These are phyloP conservation scores for Leptoteleia sp. DNA, from an alignment of 1,140 invertebrate species.

Conservation along the genomic window DNA sequence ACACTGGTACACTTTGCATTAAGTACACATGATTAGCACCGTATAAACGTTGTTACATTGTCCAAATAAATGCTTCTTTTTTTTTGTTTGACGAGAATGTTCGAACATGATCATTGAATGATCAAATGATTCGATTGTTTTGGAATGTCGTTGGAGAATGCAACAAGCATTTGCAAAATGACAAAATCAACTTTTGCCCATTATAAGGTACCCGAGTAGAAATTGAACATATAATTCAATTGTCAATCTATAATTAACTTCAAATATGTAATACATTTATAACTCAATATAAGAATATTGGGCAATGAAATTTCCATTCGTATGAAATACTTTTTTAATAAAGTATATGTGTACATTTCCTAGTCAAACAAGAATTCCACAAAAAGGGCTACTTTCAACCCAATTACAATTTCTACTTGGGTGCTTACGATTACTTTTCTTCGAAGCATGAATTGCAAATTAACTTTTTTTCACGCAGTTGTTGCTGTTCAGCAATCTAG, in stretches of 20 bases:
- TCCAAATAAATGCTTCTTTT: constrained; percentile 46
- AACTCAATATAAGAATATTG: too few relatives aligned
- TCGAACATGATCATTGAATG: background rate
- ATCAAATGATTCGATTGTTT: background rate
- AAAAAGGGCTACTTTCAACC: too few relatives aligned
- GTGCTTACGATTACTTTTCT: constrained; percentile 15
- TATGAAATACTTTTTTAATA: too few relatives aligned
- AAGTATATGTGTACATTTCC: too few relatives aligned
- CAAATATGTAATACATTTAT: too few relatives aligned
- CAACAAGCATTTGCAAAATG: constrained; percentile 40
- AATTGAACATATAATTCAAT: too few relatives aligned
- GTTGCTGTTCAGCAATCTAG: background rate
- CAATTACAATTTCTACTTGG: too few relatives aligned
- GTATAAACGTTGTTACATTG: constrained; percentile 74
- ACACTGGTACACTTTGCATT: constrained; percentile 69
- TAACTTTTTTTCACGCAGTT: background rate
- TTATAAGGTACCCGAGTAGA: constrained; percentile 58
- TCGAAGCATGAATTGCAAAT: constrained; percentile 15
- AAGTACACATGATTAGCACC: constrained; percentile 80
- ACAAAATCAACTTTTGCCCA: constrained; percentile 29
- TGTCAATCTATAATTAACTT: too few relatives aligned
- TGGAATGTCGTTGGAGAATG: constrained; percentile 50
- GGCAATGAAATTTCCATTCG: too few relatives aligned
- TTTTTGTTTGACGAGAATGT: background rate
- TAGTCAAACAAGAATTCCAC: too few relatives aligned